Evolutionary conservation across 2,888 invertebrate species (phyloP), one percentile per base, ranked within the genome.

Genomic region (Cosmopolites sordidus): DNA sequence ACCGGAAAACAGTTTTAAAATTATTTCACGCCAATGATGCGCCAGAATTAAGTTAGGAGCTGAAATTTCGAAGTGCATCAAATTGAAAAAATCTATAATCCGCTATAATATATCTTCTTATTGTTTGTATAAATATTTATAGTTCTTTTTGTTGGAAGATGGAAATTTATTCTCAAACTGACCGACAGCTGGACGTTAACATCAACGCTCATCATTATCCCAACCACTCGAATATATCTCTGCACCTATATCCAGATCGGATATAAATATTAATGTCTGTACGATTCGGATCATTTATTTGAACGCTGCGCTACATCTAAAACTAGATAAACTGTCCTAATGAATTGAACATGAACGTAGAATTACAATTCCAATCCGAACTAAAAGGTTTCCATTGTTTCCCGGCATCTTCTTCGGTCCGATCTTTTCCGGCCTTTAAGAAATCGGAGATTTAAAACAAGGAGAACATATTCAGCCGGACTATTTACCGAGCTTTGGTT

Each of bases 361-460:
- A 69, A 67, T 68, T 69, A 66, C 70, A 66, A 66, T 68, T 68
- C 68, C 72, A 71, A 70, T 71, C 64, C 64, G 62, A 60, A 65
- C 72, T 74, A 73, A 74, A 74, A 74, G 73, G 73, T 72, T 74
- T 74, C 70, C 71, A 69, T 68, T 72, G 73, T 73, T 71, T 64
- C 65, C 60, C 61, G 62, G 65, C 58, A 64, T 46, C 40, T 29
- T 41, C 33, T n/a, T 40, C 14, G 15, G 27, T 18, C 33, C 40
- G n/a, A 11, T 12, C 12, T 12, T 33, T 12, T n/a, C 33, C 3
- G 8, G n/a, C 4, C 33, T 8, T 22, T 8, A 12, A 33, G 33
- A 11, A 12, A n/a, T n/a, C 33, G 33, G 33, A 33, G 33, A 33
- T 33, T 33, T 33, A 33, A 33, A 12, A 33, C 33, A 9, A n/a